Conservation (phyloP, 2,888 invertebrate genomes). For the Aspidiotus rigidus region DNA sequence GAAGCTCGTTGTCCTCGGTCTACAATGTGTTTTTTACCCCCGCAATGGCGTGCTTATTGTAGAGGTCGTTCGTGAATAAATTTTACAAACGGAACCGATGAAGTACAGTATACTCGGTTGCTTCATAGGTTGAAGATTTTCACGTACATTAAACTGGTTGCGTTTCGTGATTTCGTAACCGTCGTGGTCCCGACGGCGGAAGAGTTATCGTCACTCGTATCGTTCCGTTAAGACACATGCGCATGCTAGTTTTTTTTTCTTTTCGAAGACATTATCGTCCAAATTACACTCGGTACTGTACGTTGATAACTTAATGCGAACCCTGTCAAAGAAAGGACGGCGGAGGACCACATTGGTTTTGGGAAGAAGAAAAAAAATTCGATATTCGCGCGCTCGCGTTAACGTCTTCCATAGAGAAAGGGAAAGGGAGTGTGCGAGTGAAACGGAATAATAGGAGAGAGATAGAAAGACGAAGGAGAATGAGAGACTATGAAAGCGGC, state of each 20-base stretch:
- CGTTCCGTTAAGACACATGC: neutral
- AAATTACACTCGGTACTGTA: no score
- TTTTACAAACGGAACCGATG: slow-evolving; percentile 12
- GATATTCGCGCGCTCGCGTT: no score
- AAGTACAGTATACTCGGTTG: neutral
- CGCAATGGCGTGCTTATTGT: slow-evolving; percentile 8
- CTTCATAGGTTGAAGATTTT: neutral
- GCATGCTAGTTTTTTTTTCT: no score
- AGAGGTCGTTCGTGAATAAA: slow-evolving; percentile 26
- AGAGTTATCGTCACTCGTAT: neutral
- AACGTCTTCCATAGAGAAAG: no score
- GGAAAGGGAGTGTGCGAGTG: no score
- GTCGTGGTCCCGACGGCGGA: slow-evolving; percentile 4
- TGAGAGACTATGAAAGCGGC: slow-evolving; percentile 26
- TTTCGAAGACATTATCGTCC: no score
- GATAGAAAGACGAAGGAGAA: slow-evolving; percentile 18
- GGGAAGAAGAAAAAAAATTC: no score
- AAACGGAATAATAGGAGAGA: no score
- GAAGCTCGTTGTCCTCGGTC: slow-evolving; percentile 31
- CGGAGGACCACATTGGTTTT: no score
- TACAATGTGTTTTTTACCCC: slow-evolving; percentile 26
- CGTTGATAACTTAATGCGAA: no score
- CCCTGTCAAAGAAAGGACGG: no score
- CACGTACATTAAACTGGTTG: neutral
- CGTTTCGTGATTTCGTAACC: neutral